A percentile compares a stretch with the other conserved stretches of the same genome.
Evolutionary conservation across 2,113 vertebrate species (phyloP).

Genomic region (Chloropsis hardwickii): DNA sequence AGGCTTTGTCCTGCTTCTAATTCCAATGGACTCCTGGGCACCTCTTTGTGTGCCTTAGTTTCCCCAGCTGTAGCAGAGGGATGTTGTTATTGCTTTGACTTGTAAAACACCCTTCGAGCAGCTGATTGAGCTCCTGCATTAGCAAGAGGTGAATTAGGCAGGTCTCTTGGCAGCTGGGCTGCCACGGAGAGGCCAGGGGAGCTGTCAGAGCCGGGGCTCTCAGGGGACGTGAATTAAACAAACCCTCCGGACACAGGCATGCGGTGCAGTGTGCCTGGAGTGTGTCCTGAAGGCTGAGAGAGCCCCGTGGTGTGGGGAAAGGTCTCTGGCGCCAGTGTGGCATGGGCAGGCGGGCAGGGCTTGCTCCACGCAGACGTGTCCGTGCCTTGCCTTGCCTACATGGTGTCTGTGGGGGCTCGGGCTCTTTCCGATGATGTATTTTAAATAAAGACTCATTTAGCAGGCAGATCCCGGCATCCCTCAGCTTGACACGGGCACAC

Average conservation of each 20-base stretch:
- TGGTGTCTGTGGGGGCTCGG: accelerated
- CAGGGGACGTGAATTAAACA: neutral
- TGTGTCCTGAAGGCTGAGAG: neutral
- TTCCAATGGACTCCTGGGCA: neutral
- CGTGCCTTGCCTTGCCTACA: accelerated
- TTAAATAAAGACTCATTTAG: neutral
- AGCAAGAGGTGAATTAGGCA: neutral
- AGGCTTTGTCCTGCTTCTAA: conserved; percentile 10
- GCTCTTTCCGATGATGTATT: neutral
- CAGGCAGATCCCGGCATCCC: neutral
- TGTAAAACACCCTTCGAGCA: neutral
- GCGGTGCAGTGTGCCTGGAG: neutral
- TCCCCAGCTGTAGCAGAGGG: neutral
- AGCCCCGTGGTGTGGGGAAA: accelerated
- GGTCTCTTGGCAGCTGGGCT: conserved; percentile 22
- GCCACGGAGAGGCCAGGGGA: neutral
- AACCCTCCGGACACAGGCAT: neutral
- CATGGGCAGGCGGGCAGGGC: accelerated
- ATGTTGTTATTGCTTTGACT: neutral
- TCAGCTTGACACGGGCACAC: accelerated
- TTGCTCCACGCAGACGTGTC: accelerated
- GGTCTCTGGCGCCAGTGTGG: neutral
- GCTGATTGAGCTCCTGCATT: neutral
- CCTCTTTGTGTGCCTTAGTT: conserved; percentile 35
- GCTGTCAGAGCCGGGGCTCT: neutral